A percentile compares a stretch with the other conserved stretches of the same genome.
Conservation (phyloP, 2,888 invertebrate species). For the Xanthorhoe designata region DNA sequence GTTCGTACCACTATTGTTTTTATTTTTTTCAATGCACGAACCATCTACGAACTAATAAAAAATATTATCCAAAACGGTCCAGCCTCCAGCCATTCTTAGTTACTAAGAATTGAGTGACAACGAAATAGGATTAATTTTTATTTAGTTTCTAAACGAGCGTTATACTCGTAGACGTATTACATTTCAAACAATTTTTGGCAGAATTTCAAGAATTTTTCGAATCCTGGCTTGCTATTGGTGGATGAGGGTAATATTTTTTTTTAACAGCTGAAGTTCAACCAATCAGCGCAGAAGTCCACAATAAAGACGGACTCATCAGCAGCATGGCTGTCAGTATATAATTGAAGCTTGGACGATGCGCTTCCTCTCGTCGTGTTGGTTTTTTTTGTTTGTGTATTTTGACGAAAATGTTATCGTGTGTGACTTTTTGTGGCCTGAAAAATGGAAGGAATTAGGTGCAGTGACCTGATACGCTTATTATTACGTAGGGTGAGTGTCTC, state of each 20-base stretch:
- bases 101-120: too few relatives aligned
- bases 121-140: too few relatives aligned
- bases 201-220: slow-evolving; percentile 65
- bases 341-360: slow-evolving; percentile 94
- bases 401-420: slow-evolving; percentile 84
- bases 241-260: slow-evolving; percentile 58
- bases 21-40: too few relatives aligned
- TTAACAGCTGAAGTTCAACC: slow-evolving; percentile 75
- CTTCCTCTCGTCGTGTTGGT: slow-evolving; percentile 91
- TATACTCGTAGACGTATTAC: too few relatives aligned
- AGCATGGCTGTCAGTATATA: slow-evolving; percentile 99
- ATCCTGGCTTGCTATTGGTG: slow-evolving; percentile 68
- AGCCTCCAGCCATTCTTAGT: too few relatives aligned
- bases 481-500: slow-evolving; percentile 67
- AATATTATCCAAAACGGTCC: too few relatives aligned
- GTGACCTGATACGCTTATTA: slow-evolving; percentile 74
- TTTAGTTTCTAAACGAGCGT: slow-evolving; percentile 42
- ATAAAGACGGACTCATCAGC: slow-evolving; percentile 94
- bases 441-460: slow-evolving; percentile 85
- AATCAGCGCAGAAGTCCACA: slow-evolving; percentile 88
- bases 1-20: too few relatives aligned
- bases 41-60: too few relatives aligned
- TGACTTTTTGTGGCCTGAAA: slow-evolving; percentile 79
- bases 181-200: slow-evolving; percentile 64
- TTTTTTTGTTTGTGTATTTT: slow-evolving; percentile 84